phyloP scores from a whole-genome alignment of 1,140 invertebrate species.

The Elysia chlorotica region DNA sequence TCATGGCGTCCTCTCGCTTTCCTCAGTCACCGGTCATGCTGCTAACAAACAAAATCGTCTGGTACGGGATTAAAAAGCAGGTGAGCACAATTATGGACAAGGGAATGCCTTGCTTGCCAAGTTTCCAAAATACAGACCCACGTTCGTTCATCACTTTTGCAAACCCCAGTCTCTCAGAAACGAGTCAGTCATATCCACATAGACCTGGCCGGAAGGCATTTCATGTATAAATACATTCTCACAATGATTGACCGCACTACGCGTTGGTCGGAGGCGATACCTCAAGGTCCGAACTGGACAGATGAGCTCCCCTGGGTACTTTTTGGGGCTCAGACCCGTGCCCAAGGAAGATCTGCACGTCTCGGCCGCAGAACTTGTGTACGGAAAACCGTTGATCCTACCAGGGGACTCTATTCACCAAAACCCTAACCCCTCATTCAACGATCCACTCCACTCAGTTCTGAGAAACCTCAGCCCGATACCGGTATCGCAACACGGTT shows the following conservation, averaged over 20 bases:
- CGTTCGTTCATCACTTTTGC: neutral
- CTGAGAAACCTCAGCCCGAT: no score
- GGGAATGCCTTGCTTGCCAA: neutral
- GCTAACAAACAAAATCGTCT: neutral
- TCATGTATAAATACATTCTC: neutral
- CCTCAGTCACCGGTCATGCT: neutral
- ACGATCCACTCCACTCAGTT: no score
- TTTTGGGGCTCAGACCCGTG: no score
- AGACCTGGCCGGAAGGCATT: neutral
- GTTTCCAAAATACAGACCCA: neutral
- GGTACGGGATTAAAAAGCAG: neutral
- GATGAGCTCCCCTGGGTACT: constrained; percentile 4
- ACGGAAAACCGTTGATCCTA: no score
- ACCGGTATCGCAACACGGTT: no score
- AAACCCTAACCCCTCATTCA: no score
- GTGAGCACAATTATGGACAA: neutral
- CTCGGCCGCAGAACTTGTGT: no score
- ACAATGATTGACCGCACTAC: neutral
- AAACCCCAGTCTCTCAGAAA: neutral
- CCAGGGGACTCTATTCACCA: no score
- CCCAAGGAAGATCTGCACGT: no score
- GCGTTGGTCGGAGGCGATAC: neutral
- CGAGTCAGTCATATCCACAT: neutral
- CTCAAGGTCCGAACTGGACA: neutral
- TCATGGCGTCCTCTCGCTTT: neutral